These are phyloP conservation scores for Labroides dimidiatus DNA, from an alignment of 2,797 vertebrate species.

Conservation along the genomic window DNA sequence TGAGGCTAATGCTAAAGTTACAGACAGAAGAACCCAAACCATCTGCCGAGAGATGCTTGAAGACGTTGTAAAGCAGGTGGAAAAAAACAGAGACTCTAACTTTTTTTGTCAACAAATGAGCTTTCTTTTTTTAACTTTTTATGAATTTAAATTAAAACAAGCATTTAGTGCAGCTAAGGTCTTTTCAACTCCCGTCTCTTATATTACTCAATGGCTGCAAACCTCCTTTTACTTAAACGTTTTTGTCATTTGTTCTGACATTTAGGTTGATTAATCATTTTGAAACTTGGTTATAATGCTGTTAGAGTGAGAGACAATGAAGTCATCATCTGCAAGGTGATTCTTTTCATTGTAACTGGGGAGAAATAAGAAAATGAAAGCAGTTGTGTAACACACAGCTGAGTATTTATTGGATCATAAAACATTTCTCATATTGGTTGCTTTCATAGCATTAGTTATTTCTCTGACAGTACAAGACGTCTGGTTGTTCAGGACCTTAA, in stretches of 20 bases:
- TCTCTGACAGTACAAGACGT: conserved; percentile 14
- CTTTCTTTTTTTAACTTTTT: neutral
- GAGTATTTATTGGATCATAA: too few species aligned
- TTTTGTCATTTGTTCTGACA: neutral
- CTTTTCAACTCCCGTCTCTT: neutral
- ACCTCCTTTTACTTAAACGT: neutral
- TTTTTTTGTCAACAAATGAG: neutral
- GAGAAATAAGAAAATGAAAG: too few species aligned
- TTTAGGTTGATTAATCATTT: too few species aligned
- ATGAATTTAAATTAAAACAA: neutral
- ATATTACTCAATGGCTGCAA: neutral
- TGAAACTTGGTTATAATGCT: too few species aligned
- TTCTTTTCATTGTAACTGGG: too few species aligned
- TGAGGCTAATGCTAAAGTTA: too few species aligned
- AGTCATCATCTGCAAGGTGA: too few species aligned
- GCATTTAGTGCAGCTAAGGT: neutral
- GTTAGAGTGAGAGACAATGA: too few species aligned
- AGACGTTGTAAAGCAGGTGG: neutral
- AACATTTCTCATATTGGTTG: too few species aligned
- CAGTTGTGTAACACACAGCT: too few species aligned
- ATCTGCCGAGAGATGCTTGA: neutral
- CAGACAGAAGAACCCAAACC: neutral
- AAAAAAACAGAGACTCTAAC: neutral
- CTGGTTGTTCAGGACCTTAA: conserved; percentile 24
- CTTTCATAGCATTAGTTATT: too few species aligned